These are phyloP conservation scores for Tragelaphus eurycerus DNA, from an alignment of 2,797 vertebrate genomes.

Conservation along the genomic window DNA sequence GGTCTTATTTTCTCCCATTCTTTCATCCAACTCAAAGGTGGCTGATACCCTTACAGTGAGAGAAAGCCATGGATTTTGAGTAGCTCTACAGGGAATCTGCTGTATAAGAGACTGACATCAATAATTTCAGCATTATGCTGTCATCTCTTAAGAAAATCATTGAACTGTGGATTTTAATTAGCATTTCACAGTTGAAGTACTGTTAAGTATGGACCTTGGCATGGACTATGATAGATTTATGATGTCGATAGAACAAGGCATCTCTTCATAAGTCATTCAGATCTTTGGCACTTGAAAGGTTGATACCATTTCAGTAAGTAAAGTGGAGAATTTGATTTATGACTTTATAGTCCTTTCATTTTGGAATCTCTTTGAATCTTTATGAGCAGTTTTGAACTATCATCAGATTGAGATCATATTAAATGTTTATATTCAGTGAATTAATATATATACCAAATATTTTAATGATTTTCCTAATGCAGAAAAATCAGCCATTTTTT, in stretches of 20 bases:
- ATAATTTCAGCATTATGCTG: conserved; percentile 69
- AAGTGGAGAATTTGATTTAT: conserved; percentile 56
- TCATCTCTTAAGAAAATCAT: conserved; percentile 73
- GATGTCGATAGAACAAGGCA: conserved; percentile 24
- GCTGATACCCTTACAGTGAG: not conserved
- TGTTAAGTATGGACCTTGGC: conserved; percentile 60
- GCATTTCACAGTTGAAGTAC: conserved; percentile 68
- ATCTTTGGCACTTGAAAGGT: conserved; percentile 59
- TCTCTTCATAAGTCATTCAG: conserved; percentile 61
- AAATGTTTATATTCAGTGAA: conserved; percentile 32
- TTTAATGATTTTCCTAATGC: not conserved
- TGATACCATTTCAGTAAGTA: conserved; percentile 50
- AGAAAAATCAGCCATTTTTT: not conserved
- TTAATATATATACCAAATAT: not conserved
- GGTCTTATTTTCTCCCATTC: not conserved
- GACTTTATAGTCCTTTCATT: conserved; percentile 23
- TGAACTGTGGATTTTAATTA: conserved; percentile 72
- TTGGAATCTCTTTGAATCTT: conserved; percentile 10
- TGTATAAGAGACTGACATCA: conserved; percentile 49
- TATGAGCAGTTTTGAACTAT: conserved; percentile 39
- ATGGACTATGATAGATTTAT: conserved; percentile 54
- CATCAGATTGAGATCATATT: not conserved
- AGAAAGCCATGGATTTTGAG: not conserved
- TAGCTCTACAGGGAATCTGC: not conserved
- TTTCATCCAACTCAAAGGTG: conserved; percentile 26